Evolutionary conservation across 2,797 vertebrate species (phyloP).

Genomic region (Esox masquinongy): DNA sequence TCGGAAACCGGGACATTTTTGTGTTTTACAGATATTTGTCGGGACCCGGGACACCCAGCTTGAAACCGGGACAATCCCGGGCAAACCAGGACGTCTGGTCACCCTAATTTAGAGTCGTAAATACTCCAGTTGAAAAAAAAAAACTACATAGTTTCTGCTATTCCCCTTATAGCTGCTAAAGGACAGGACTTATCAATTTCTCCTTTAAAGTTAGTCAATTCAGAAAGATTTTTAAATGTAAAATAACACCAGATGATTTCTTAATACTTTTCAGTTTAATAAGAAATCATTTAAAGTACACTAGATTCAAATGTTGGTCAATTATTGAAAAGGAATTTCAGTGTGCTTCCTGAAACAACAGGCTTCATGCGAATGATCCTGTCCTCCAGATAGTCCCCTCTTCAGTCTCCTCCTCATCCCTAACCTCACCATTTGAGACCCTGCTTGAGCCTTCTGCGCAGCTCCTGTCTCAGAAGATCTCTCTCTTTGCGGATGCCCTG

Average conservation of each 20-base stretch:
- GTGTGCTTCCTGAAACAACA: background rate
- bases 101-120: no score
- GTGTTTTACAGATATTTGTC: no score
- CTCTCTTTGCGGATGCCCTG: constrained; percentile 85
- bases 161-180: no score
- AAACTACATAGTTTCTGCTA: no score
- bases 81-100: no score
- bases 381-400: background rate
- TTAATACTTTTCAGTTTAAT: background rate
- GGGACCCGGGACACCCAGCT: no score
- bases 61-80: no score
- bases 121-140: no score
- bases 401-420: background rate
- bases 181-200: no score
- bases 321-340: background rate
- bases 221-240: background rate
- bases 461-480: constrained; percentile 78
- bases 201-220: background rate
- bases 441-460: constrained; percentile 66
- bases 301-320: no score
- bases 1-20: no score
- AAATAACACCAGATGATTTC: background rate
- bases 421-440: constrained; percentile 30
- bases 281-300: background rate
- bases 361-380: background rate